phyloP scores from a whole-genome alignment of 1,140 invertebrate genomes.

The Brachionus calyciflorus region DNA sequence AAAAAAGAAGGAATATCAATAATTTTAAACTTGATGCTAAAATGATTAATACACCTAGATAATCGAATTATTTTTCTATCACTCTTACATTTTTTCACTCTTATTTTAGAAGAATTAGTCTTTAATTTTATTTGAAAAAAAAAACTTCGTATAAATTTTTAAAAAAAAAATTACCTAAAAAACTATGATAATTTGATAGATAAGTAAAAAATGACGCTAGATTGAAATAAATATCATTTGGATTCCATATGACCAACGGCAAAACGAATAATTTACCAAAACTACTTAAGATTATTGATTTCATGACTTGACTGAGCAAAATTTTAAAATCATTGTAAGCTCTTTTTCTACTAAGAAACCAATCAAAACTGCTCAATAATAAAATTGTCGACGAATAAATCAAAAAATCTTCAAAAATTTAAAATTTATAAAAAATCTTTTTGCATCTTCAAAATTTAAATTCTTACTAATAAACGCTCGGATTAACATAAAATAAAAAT shows the following conservation, averaged over 20 bases:
- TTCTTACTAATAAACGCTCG: constrained; percentile 23
- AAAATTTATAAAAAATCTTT: background rate
- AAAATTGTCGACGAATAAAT: constrained; percentile 4
- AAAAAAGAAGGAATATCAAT: too few species aligned
- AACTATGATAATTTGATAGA: background rate
- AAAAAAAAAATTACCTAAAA: background rate
- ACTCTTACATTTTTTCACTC: too few species aligned
- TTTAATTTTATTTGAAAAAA: too few species aligned
- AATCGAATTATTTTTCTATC: too few species aligned
- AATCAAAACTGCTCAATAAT: background rate
- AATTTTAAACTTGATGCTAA: too few species aligned
- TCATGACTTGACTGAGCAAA: background rate
- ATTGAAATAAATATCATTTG: constrained; percentile 36
- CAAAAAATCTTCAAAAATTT: background rate
- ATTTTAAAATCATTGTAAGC: background rate
- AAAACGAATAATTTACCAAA: constrained; percentile 41
- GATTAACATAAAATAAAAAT: constrained; percentile 40
- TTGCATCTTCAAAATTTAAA: background rate
- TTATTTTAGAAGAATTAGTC: too few species aligned
- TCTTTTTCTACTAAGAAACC: background rate
- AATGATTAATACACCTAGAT: too few species aligned
- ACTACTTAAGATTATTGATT: constrained; percentile 30
- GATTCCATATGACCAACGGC: constrained; percentile 43
- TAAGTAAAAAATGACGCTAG: background rate
- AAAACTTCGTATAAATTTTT: too few species aligned